phyloP scores from a whole-genome alignment of 1,140 invertebrate species.

The Coelopa frigida region DNA sequence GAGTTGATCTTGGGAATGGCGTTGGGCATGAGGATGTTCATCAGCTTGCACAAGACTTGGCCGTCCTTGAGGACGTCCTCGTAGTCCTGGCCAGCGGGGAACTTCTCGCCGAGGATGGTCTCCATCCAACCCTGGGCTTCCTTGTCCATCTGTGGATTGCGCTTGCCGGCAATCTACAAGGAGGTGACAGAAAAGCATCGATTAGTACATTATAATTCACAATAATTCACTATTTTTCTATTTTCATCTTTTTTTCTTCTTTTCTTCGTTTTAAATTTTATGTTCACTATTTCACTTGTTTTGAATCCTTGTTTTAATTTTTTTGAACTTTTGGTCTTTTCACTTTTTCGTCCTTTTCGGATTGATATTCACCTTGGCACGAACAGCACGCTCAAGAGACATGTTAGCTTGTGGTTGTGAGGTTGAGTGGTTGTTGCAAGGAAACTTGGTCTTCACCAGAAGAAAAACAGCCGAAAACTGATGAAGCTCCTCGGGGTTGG shows the following conservation, averaged over 20 bases:
- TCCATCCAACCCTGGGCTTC: slow-evolving; percentile 91
- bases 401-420: slow-evolving; percentile 45
- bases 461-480: slow-evolving; percentile 32
- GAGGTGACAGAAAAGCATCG: not conserved
- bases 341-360: slow-evolving; percentile 9
- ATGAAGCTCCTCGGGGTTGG: slow-evolving; percentile 30
- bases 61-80: slow-evolving; percentile 84
- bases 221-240: not conserved
- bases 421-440: slow-evolving; percentile 19
- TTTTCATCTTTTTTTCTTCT: no score
- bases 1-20: slow-evolving; percentile 78
- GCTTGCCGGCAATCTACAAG: slow-evolving; percentile 75
- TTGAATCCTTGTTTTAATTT: slow-evolving; percentile 12
- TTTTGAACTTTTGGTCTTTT: slow-evolving; percentile 4
- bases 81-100: slow-evolving; percentile 64
- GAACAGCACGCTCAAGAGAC: slow-evolving; percentile 60
- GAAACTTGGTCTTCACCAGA: slow-evolving; percentile 39
- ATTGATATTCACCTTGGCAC: slow-evolving; percentile 52
- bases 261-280: not conserved
- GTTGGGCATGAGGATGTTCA: slow-evolving; percentile 81
- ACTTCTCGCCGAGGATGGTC: slow-evolving; percentile 72
- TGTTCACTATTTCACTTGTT: slow-evolving; percentile 10
- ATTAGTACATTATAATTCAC: no score
- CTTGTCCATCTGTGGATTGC: slow-evolving; percentile 79
- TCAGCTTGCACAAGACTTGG: slow-evolving; percentile 79